phyloP scores from a whole-genome alignment of 2,797 vertebrate genomes.

The Coregonus ussuriensis region DNA sequence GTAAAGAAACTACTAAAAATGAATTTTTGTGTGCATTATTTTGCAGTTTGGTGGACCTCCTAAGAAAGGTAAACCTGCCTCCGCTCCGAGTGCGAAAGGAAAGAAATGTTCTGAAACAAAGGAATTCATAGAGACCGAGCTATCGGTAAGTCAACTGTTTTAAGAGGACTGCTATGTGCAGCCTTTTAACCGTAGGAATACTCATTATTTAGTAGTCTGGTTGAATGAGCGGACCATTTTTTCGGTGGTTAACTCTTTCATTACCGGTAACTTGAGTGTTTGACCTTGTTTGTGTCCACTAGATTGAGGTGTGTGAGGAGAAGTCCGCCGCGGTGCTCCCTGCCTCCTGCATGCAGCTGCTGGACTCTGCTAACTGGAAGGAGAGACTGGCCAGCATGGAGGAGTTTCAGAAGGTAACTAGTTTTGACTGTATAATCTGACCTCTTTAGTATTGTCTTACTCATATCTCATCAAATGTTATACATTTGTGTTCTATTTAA shows the following conservation, averaged over 20 bases:
- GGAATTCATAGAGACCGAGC: constrained; percentile 86
- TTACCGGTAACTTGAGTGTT: background rate
- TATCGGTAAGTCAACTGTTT: constrained; percentile 81
- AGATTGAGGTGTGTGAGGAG: constrained; percentile 93
- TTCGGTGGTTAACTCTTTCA: background rate
- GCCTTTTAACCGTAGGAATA: background rate
- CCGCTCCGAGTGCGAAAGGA: constrained; percentile 77
- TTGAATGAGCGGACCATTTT: background rate
- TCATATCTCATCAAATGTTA: too few relatives aligned
- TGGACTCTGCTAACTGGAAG: constrained; percentile 97
- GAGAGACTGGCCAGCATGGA: constrained; percentile 98
- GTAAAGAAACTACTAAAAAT: too few relatives aligned
- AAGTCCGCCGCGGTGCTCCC: constrained; percentile 90
- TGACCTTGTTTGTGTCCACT: constrained; percentile 22
- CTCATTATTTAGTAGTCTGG: too few relatives aligned
- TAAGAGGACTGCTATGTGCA: too few relatives aligned
- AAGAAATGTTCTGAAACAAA: constrained; percentile 86
- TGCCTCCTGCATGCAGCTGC: constrained; percentile 86
- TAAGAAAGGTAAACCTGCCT: constrained; percentile 85
- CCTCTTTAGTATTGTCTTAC: too few relatives aligned
- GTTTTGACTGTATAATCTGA: background rate
- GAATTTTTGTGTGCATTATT: background rate
- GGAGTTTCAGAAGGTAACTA: constrained; percentile 90
- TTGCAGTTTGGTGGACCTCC: constrained; percentile 79
- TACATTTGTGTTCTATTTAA: too few relatives aligned